Evolutionary conservation across 2,888 invertebrate species (phyloP).

Genomic region (Latrodectus elegans): DNA sequence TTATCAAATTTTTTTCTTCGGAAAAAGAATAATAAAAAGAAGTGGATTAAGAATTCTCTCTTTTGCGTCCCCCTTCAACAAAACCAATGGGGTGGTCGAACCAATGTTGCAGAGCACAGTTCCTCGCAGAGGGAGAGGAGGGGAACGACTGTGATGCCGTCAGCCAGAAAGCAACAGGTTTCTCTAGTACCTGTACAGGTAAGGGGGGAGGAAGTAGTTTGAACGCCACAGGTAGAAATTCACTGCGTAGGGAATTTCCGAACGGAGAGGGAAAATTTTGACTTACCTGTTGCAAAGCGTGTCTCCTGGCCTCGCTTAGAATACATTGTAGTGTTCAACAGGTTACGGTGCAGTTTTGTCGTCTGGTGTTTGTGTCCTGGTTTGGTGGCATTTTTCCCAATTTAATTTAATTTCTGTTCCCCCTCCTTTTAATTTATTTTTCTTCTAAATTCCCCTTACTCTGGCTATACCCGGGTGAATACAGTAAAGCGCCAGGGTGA

Average conservation of each 20-base stretch:
- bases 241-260: not conserved
- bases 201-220: not conserved
- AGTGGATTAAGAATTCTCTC: no score
- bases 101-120: not conserved
- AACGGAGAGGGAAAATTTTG: slow-evolving; percentile 22
- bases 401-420: slow-evolving; percentile 37
- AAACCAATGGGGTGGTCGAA: not conserved
- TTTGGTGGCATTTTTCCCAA: slow-evolving; percentile 39
- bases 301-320: not conserved
- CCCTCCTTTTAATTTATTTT: slow-evolving; percentile 4
- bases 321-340: slow-evolving; percentile 30
- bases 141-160: not conserved
- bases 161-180: slow-evolving; percentile 13
- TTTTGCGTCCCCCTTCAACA: not conserved
- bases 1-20: no score
- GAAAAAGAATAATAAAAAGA: no score
- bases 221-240: slow-evolving; percentile 4
- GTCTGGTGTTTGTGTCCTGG: slow-evolving; percentile 46
- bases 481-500: slow-evolving; percentile 31
- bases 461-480: slow-evolving; percentile 26
- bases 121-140: not conserved
- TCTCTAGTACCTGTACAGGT: slow-evolving; percentile 9
- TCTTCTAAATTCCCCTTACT: slow-evolving; percentile 2
- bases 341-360: slow-evolving; percentile 53
- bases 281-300: slow-evolving; percentile 32